Conservation (phyloP, 2,797 vertebrate genomes). For the Orestias chungarensis region DNA sequence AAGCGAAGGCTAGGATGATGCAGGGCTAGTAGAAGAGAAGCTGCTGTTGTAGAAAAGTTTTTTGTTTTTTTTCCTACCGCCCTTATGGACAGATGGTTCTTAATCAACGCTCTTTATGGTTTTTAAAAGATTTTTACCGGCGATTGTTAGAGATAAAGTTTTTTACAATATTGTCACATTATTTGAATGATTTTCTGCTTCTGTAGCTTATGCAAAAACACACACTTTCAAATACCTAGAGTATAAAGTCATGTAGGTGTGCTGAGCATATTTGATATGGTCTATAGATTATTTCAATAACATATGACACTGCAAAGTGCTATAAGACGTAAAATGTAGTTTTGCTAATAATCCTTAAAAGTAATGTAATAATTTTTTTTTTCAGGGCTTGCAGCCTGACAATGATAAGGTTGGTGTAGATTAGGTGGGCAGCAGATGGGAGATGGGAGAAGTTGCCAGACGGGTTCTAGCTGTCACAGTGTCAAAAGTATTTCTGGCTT, state of each 20-base stretch:
- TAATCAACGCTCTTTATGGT: conserved; percentile 1
- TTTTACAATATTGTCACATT: not conserved
- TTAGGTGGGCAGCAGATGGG: conserved; percentile 68
- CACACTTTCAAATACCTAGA: too few species aligned
- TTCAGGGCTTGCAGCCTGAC: not conserved
- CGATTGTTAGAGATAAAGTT: conserved; percentile 23
- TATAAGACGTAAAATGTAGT: not conserved
- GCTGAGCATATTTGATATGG: conserved; percentile 20
- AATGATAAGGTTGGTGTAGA: conserved; percentile 46
- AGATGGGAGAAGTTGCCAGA: conserved; percentile 55
- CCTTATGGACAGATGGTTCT: conserved; percentile 38
- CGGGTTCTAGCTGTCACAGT: conserved; percentile 48
- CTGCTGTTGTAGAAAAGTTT: conserved; percentile 43
- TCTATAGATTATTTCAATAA: conserved; percentile 23
- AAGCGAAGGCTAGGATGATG: not conserved
- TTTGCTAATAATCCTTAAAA: too few species aligned
- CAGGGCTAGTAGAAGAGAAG: conserved; percentile 36
- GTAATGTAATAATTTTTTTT: conserved; percentile 2
- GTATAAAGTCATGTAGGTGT: conserved; percentile 21
- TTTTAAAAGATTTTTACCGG: conserved; percentile 16
- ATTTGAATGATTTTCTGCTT: not conserved
- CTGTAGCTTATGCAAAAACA: not conserved
- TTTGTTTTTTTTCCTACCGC: too few species aligned
- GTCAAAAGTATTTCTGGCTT: conserved; percentile 18
- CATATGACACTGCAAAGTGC: not conserved